A percentile compares a stretch with the other conserved stretches of the same genome.
Evolutionary conservation across 2,113 vertebrate species (phyloP).

Genomic region (Macaca mulatta): DNA sequence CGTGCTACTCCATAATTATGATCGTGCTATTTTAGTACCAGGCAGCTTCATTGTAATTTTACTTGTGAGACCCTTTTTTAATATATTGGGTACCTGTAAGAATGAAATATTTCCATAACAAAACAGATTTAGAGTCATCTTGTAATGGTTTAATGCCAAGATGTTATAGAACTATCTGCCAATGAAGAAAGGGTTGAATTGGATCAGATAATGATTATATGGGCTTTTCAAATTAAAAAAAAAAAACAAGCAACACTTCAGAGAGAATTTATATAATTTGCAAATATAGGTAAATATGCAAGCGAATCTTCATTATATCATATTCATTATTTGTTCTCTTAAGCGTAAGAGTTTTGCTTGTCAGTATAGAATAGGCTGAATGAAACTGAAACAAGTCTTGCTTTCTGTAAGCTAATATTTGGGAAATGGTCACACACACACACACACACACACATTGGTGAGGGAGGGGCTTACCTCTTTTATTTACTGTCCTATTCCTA

Average conservation of each 20-base stretch:
- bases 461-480: neutral
- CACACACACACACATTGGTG: neutral
- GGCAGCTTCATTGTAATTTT: neutral
- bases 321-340: conserved; percentile 14
- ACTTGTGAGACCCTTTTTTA: conserved; percentile 7
- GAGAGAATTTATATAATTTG: conserved; percentile 21
- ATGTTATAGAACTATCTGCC: conserved; percentile 1
- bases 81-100: neutral
- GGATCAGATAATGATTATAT: conserved; percentile 29
- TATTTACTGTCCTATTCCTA: neutral
- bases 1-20: conserved; percentile 32
- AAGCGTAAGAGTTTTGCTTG: neutral
- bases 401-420: neutral
- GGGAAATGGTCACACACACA: neutral
- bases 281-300: neutral
- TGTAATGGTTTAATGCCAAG: conserved; percentile 36
- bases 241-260: conserved; percentile 5
- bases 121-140: conserved; percentile 42
- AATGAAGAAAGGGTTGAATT: neutral
- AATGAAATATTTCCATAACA: conserved; percentile 19
- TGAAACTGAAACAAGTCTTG: neutral
- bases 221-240: neutral
- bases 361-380: neutral
- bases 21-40: neutral
- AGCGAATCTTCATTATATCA: neutral